Evolutionary conservation across 1,140 invertebrate genomes (phyloP).

Genomic region (Elymnias hypermnestra): DNA sequence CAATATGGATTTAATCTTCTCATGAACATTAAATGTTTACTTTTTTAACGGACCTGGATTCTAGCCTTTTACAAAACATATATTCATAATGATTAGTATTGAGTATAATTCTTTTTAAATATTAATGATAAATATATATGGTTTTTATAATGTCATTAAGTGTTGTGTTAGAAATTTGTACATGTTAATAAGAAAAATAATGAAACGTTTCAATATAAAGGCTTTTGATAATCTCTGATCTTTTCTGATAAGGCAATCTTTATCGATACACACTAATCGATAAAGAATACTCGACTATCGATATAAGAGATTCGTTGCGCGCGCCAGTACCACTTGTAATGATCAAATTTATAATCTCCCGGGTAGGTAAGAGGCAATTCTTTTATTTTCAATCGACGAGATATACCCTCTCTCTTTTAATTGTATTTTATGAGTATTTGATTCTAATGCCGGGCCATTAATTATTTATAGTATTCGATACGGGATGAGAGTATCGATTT

Average conservation of each 20-base stretch:
- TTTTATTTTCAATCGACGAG: conserved; percentile 67
- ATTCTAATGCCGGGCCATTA: conserved; percentile 73
- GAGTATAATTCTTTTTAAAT: no score
- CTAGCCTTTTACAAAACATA: no score
- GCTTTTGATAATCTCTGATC: conserved; percentile 2
- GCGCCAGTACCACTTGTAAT: conserved; percentile 66
- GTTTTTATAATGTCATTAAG: no score
- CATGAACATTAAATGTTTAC: no score
- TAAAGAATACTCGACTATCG: conserved; percentile 54
- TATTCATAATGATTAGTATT: no score
- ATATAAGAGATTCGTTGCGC: conserved; percentile 68
- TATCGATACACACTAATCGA: conserved; percentile 48
- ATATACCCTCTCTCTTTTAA: conserved; percentile 73
- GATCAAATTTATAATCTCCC: conserved; percentile 74
- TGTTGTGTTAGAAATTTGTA: no score
- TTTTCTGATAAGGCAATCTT: conserved; percentile 1
- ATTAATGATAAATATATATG: no score
- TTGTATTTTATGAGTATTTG: conserved; percentile 76
- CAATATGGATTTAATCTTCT: no score
- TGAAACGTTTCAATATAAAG: conserved; percentile 1
- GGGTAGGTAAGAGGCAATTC: conserved; percentile 66
- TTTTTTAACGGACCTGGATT: no score
- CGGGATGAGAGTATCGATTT: conserved; percentile 64
- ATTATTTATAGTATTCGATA: conserved; percentile 75
- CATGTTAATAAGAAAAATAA: not conserved